These are phyloP conservation scores for Bergia puertoricense DNA, from an alignment of 92 coral and sea anemone genomes.

Conservation along the genomic window DNA sequence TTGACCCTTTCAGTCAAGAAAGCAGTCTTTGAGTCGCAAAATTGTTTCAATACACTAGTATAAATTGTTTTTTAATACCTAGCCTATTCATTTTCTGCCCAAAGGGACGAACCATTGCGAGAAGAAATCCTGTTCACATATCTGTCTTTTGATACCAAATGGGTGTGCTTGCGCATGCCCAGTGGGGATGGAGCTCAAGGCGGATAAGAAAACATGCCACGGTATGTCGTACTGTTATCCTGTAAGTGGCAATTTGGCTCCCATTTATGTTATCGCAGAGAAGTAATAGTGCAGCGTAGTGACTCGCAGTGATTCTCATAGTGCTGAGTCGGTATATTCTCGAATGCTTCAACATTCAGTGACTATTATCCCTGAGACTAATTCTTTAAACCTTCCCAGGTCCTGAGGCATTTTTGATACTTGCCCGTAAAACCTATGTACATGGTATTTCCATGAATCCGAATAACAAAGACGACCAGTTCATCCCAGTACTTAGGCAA, in stretches of 20 bases:
- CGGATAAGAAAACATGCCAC: slow-evolving; percentile 61
- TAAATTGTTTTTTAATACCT: no score
- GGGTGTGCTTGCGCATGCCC: slow-evolving; percentile 86
- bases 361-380: background rate
- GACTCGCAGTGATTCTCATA: no score
- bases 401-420: slow-evolving; percentile 58
- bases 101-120: slow-evolving; percentile 85
- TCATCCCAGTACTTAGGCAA: slow-evolving; percentile 69
- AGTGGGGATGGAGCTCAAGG: slow-evolving; percentile 64
- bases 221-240: slow-evolving; percentile 45
- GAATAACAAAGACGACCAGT: slow-evolving; percentile 60
- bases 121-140: slow-evolving; percentile 82
- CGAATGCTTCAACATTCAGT: no score
- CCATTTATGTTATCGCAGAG: no score
- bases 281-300: no score
- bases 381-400: slow-evolving; percentile 34
- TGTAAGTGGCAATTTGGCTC: no score
- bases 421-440: slow-evolving; percentile 58
- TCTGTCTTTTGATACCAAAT: slow-evolving; percentile 78
- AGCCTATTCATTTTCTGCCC: background rate
- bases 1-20: no score
- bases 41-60: no score
- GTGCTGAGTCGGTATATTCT: no score
- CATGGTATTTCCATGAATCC: slow-evolving; percentile 75
- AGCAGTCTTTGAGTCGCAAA: no score